Percentiles rank a stretch among this genome's conserved stretches.
Evolutionary conservation across 2,888 invertebrate species (phyloP).

Genomic region (Drosophila greeni): DNA sequence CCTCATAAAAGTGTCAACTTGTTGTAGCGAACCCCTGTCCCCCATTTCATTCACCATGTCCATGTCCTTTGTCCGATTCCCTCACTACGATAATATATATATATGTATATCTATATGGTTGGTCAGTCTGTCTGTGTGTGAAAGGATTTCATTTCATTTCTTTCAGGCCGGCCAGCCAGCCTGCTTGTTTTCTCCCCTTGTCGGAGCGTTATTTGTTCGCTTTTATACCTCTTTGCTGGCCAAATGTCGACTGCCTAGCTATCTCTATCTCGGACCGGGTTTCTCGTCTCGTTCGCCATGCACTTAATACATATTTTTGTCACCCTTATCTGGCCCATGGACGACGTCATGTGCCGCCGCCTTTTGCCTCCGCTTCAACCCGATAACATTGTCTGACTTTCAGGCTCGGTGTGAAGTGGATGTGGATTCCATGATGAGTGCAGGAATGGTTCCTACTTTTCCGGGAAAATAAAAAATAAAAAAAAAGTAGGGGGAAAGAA

Average conservation of each 20-base stretch:
- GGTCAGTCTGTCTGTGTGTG: slow-evolving; percentile 32
- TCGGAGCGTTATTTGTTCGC: slow-evolving; percentile 55
- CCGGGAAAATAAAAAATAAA: slow-evolving; percentile 6
- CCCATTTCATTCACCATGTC: slow-evolving; percentile 50
- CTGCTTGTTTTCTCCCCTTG: slow-evolving; percentile 23
- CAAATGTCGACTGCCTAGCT: slow-evolving; percentile 36
- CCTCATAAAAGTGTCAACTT: slow-evolving; percentile 76
- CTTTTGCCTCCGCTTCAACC: slow-evolving; percentile 12
- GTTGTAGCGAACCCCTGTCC: slow-evolving; percentile 52
- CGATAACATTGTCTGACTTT: slow-evolving; percentile 62
- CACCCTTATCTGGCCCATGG: slow-evolving; percentile 67
- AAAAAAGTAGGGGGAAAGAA: neutral
- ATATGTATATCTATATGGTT: slow-evolving; percentile 8
- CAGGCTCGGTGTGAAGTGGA: slow-evolving; percentile 38
- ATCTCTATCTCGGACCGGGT: slow-evolving; percentile 25
- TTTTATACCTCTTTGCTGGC: slow-evolving; percentile 42
- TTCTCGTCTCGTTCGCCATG: slow-evolving; percentile 25
- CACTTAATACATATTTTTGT: slow-evolving; percentile 74
- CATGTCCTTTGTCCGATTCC: slow-evolving; percentile 52
- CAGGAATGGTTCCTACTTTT: slow-evolving; percentile 29
- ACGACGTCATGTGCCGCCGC: slow-evolving; percentile 57
- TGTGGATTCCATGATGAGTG: slow-evolving; percentile 36
- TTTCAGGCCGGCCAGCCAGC: slow-evolving; percentile 39
- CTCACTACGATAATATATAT: slow-evolving; percentile 28
- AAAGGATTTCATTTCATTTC: slow-evolving; percentile 73